phyloP scores from a whole-genome alignment of 2,113 vertebrate species.

The Chaetura pelagica region DNA sequence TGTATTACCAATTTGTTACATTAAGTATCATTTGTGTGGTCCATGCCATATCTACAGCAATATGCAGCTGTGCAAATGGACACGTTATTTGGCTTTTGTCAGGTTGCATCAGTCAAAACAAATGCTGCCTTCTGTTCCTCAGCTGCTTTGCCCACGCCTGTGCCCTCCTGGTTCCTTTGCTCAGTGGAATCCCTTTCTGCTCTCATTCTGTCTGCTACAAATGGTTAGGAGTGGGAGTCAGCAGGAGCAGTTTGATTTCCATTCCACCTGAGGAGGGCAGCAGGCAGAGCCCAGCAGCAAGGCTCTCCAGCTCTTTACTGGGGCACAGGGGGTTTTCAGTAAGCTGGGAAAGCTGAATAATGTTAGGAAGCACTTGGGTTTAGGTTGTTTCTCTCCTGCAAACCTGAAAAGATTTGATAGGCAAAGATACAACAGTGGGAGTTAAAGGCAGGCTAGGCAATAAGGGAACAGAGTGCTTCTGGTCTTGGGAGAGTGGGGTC shows the following conservation, averaged over 20 bases:
- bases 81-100: conserved; percentile 51
- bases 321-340: background rate
- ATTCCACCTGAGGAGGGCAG: background rate
- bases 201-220: conserved; percentile 48
- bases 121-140: conserved; percentile 56
- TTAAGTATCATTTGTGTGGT: background rate
- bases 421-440: background rate
- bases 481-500: background rate
- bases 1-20: background rate
- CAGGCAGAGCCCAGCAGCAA: background rate
- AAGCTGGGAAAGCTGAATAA: background rate
- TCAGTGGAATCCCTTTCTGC: conserved; percentile 39
- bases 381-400: background rate
- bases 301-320: background rate
- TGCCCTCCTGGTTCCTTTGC: conserved; percentile 17
- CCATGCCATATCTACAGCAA: background rate
- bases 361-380: background rate
- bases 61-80: conserved; percentile 56
- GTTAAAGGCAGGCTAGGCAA: background rate
- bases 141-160: background rate
- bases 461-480: background rate
- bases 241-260: background rate
- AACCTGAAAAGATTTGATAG: background rate
- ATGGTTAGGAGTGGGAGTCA: conserved; percentile 32
- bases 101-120: conserved; percentile 61